phyloP scores from a whole-genome alignment of 1,140 invertebrate genomes.

The Drosophila nebulosa region DNA sequence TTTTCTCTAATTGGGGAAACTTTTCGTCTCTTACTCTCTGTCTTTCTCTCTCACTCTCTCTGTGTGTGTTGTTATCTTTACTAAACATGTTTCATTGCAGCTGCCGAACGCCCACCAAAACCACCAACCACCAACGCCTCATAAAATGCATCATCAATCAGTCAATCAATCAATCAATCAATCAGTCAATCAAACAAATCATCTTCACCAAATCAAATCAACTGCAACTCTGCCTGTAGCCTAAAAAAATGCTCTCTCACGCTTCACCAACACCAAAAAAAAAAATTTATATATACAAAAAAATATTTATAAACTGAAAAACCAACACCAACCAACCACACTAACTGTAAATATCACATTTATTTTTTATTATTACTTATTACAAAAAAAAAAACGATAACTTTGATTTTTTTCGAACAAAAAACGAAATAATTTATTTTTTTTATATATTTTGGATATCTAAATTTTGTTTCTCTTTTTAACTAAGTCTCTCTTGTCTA shows the following conservation, averaged over 20 bases:
- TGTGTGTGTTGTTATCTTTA: slow-evolving; percentile 38
- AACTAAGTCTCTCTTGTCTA: background rate
- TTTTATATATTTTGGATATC: background rate
- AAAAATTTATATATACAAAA: no score
- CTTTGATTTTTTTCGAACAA: slow-evolving; percentile 10
- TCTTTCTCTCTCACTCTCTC: slow-evolving; percentile 3
- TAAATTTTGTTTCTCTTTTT: slow-evolving; percentile 24
- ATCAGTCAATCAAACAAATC: slow-evolving; percentile 44
- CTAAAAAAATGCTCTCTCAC: slow-evolving; percentile 48
- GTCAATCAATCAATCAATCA: slow-evolving; percentile 2
- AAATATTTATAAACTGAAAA: slow-evolving; percentile 24
- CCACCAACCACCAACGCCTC: slow-evolving; percentile 21
- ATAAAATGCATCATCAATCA: slow-evolving; percentile 29
- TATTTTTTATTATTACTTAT: slow-evolving; percentile 44
- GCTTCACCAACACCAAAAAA: slow-evolving; percentile 30
- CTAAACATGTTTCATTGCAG: slow-evolving; percentile 74
- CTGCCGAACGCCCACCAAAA: slow-evolving; percentile 34
- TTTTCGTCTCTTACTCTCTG: background rate
- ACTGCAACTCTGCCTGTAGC: slow-evolving; percentile 54
- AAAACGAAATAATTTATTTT: slow-evolving; percentile 11
- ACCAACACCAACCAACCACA: slow-evolving; percentile 59
- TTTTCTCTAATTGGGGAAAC: background rate
- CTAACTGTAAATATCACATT: slow-evolving; percentile 80
- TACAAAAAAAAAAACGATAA: slow-evolving; percentile 32
- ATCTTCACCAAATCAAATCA: slow-evolving; percentile 43